These are phyloP conservation scores for Steatocranus sp. DNA, from an alignment of 2,797 vertebrate species.

Conservation along the genomic window DNA sequence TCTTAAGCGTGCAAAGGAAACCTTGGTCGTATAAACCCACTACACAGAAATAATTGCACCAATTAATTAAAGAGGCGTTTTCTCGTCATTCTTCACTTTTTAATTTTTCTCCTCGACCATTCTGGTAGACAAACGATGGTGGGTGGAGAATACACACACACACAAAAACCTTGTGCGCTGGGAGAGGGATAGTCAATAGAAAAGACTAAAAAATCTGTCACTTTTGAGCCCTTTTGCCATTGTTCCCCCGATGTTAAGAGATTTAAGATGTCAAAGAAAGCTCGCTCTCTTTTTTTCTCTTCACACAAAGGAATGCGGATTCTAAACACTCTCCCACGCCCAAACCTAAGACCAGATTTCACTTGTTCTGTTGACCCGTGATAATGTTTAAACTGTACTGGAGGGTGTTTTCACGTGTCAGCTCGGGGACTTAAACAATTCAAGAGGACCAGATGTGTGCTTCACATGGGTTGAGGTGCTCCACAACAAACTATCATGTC, in stretches of 20 bases:
- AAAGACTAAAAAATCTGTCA: background rate
- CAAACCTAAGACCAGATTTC: background rate
- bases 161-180: background rate
- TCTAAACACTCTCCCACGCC: background rate
- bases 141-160: background rate
- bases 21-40: background rate
- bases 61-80: background rate
- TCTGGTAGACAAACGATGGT: background rate
- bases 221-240: background rate
- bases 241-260: background rate
- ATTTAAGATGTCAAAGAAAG: background rate
- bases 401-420: constrained; percentile 1
- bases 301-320: constrained; percentile 12
- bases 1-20: background rate
- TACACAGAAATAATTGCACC: background rate
- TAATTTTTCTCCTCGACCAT: background rate
- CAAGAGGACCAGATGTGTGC: constrained; percentile 42
- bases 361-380: background rate
- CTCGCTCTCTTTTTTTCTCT: background rate
- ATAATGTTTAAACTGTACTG: constrained; percentile 3
- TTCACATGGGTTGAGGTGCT: constrained; percentile 1
- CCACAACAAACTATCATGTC: constrained; percentile 29
- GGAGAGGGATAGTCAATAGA: background rate
- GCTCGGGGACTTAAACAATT: background rate
- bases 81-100: background rate